Evolutionary conservation across 2,797 vertebrate species (phyloP).

Genomic region (Dromococcyx pavoninus): DNA sequence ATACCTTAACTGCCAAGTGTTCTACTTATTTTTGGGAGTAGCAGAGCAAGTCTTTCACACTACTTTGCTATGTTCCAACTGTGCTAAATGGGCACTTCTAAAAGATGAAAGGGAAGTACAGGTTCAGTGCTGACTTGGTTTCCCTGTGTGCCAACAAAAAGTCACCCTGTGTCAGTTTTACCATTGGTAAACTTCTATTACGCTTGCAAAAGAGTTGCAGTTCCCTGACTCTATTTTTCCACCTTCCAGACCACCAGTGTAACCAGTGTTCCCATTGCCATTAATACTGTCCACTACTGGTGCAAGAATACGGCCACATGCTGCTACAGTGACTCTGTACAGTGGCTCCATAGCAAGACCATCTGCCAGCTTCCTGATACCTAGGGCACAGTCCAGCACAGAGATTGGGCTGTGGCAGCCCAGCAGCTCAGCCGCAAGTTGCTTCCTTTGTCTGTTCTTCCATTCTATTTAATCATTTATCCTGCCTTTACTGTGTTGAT

Average conservation of each 20-base stretch:
- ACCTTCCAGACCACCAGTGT: not conserved
- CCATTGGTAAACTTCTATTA: not conserved
- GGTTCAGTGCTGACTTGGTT: not conserved
- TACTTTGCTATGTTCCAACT: not conserved
- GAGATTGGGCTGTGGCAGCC: not conserved
- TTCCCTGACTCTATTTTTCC: not conserved
- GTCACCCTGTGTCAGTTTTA: not conserved
- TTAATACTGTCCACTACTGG: rapidly evolving
- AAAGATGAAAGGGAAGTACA: not conserved
- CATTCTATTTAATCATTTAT: not conserved
- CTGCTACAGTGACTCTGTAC: not conserved
- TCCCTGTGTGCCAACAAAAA: not conserved
- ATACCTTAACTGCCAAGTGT: not conserved
- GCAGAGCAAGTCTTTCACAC: not conserved
- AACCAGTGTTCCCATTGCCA: not conserved
- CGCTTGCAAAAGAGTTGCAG: not conserved
- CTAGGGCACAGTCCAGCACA: not conserved
- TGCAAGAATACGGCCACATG: rapidly evolving
- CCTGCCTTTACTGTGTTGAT: not conserved
- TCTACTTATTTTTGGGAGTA: not conserved
- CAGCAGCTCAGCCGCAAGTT: not conserved
- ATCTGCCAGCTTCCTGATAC: not conserved
- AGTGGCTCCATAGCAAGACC: rapidly evolving
- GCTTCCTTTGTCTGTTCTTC: not conserved
- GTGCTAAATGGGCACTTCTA: not conserved